Evolutionary conservation across 2,113 vertebrate species (phyloP).

Genomic region (Rhodinocichla rosea): DNA sequence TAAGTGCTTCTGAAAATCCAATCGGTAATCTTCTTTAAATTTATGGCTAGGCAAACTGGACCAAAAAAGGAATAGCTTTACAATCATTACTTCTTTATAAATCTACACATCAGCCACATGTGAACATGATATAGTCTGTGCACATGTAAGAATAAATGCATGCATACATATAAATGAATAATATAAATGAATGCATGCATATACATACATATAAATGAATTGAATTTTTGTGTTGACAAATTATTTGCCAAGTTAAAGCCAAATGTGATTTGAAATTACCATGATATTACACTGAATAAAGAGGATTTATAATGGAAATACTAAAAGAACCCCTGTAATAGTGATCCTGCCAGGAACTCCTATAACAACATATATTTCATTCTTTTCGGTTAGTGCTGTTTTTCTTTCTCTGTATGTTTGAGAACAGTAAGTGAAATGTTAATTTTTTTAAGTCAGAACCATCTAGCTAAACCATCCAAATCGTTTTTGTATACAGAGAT

Average conservation of each 20-base stretch:
- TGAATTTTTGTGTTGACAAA: constrained; percentile 41
- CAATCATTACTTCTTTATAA: constrained; percentile 30
- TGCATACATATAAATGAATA: constrained; percentile 35
- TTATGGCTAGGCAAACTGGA: constrained; percentile 14
- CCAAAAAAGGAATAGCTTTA: not conserved
- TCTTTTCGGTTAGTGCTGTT: constrained; percentile 21
- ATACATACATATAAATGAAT: constrained; percentile 25
- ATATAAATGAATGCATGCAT: constrained; percentile 23
- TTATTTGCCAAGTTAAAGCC: constrained; percentile 55
- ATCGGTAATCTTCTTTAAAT: constrained; percentile 33
- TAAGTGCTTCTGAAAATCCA: constrained; percentile 45
- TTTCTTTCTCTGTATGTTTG: constrained; percentile 54
- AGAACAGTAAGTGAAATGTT: constrained; percentile 67
- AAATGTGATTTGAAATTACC: constrained; percentile 56
- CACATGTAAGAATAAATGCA: constrained; percentile 38
- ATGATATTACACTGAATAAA: constrained; percentile 42
- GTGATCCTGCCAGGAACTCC: not conserved
- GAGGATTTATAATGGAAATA: constrained; percentile 54
- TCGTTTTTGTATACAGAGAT: constrained; percentile 74
- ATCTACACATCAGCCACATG: constrained; percentile 16
- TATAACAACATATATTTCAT: constrained; percentile 40
- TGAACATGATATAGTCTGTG: not conserved
- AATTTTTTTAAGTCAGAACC: constrained; percentile 72
- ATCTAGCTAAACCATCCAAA: constrained; percentile 75
- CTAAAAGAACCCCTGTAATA: constrained; percentile 36